A percentile compares a stretch with the other conserved stretches of the same genome.
Evolutionary conservation across 2,888 invertebrate genomes (phyloP).

Genomic region (Scaptomyza tumidula): DNA sequence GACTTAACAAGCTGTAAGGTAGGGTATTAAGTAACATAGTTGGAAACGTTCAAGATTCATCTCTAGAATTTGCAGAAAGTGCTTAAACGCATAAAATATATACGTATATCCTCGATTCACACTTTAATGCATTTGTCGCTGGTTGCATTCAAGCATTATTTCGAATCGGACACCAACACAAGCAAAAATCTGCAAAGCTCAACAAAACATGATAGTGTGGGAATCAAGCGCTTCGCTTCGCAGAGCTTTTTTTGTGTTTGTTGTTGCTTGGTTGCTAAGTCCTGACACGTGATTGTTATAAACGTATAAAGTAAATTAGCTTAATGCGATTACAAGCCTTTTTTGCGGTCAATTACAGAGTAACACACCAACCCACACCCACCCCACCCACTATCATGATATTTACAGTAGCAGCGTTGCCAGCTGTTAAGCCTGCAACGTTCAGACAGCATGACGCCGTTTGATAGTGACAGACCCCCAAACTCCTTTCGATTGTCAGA

Average conservation of each 20-base stretch:
- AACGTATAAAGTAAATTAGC: constrained; percentile 60
- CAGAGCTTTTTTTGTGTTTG: constrained; percentile 19
- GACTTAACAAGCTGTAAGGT: constrained; percentile 14
- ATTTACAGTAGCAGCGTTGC: neutral
- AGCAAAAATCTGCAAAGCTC: constrained; percentile 61
- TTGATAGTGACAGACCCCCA: constrained; percentile 1
- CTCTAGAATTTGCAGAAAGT: constrained; percentile 9
- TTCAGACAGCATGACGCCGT: constrained; percentile 11
- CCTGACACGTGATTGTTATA: constrained; percentile 72
- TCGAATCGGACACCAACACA: constrained; percentile 45
- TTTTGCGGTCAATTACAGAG: constrained; percentile 67
- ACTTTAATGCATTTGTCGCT: constrained; percentile 34
- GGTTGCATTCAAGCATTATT: constrained; percentile 27
- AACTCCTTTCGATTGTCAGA: neutral
- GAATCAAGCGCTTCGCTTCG: constrained; percentile 54
- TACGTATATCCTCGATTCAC: constrained; percentile 40
- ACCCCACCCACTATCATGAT: neutral
- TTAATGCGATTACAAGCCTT: constrained; percentile 61
- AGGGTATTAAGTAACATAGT: constrained; percentile 6
- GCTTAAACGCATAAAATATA: constrained; percentile 39
- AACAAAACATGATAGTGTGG: constrained; percentile 71
- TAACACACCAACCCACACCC: constrained; percentile 28
- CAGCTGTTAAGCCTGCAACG: constrained; percentile 28
- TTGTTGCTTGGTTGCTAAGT: constrained; percentile 58
- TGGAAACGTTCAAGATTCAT: neutral